A percentile compares a stretch with the other conserved stretches of the same genome.
These are phyloP conservation scores for Notospermus geniculatus DNA, from an alignment of 1,140 invertebrate species.

Conservation along the genomic window DNA sequence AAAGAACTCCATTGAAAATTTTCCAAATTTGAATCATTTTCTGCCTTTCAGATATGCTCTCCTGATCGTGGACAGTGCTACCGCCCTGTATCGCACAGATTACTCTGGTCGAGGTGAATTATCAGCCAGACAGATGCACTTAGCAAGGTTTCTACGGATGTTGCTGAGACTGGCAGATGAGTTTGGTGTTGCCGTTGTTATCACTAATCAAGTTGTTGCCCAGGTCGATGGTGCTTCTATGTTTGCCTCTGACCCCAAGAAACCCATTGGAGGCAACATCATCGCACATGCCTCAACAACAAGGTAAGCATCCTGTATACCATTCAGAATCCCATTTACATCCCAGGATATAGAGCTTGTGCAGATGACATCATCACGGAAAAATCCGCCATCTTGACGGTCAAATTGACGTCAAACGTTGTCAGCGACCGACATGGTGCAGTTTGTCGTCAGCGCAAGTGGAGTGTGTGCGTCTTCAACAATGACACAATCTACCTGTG, in stretches of 20 bases:
- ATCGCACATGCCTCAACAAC: slow-evolving; percentile 98
- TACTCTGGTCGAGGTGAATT: slow-evolving; percentile 95
- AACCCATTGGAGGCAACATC: slow-evolving; percentile 98
- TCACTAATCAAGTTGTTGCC: slow-evolving; percentile 99
- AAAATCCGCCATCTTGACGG: too few species aligned
- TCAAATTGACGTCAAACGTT: too few species aligned
- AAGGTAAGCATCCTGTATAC: slow-evolving; percentile 55
- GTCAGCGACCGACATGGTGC: too few species aligned
- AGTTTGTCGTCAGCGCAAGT: too few species aligned
- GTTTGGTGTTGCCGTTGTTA: slow-evolving; percentile 97
- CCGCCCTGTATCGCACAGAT: slow-evolving; percentile 92
- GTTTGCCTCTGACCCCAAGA: slow-evolving; percentile 95
- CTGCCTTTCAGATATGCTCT: slow-evolving; percentile 83
- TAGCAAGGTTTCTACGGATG: slow-evolving; percentile 89
- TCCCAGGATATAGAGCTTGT: too few species aligned
- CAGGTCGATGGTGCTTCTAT: slow-evolving; percentile 93
- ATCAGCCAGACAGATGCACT: slow-evolving; percentile 86
- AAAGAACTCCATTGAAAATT: too few species aligned
- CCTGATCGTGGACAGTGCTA: slow-evolving; percentile 95
- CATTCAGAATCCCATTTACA: background rate
- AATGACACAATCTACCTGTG: too few species aligned
- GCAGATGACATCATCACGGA: too few species aligned
- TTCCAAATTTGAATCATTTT: too few species aligned
- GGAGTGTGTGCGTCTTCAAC: too few species aligned
- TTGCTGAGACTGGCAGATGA: slow-evolving; percentile 91